A percentile compares a stretch with the other conserved stretches of the same genome.
phyloP scores from a whole-genome alignment of 2,113 vertebrate species.

The Hypocryptadius cinnamomeus region DNA sequence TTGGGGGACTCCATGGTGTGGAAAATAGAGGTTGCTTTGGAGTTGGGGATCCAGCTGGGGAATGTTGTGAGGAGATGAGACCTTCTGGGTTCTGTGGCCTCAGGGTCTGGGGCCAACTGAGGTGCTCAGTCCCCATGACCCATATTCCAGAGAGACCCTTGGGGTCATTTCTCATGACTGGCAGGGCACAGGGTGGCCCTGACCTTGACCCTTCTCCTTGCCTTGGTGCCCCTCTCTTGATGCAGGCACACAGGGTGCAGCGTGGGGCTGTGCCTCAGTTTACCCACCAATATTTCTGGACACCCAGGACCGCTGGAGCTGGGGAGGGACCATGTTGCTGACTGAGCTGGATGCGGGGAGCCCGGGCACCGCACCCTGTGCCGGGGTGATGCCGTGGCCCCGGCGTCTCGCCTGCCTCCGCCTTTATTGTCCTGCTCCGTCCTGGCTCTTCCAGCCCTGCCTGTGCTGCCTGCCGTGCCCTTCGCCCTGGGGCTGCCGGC shows the following conservation, averaged over 20 bases:
- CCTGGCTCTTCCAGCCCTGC: neutral
- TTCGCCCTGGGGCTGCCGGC: neutral
- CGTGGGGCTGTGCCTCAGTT: neutral
- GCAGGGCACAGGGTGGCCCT: accelerated
- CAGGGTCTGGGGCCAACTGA: accelerated
- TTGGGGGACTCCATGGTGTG: neutral
- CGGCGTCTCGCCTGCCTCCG: neutral
- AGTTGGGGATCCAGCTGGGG: neutral
- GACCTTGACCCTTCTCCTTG: neutral
- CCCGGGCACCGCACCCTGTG: neutral
- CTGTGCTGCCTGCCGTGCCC: neutral
- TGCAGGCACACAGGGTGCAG: neutral
- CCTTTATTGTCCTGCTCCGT: neutral
- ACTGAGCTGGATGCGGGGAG: accelerated
- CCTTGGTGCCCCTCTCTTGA: accelerated
- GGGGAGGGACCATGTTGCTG: neutral
- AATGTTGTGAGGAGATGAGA: neutral
- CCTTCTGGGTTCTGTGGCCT: neutral
- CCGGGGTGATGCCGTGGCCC: neutral
- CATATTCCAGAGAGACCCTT: neutral
- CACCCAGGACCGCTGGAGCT: accelerated
- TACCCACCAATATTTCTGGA: neutral
- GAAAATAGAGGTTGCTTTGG: neutral
- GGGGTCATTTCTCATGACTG: neutral
- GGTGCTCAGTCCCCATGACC: neutral